These are phyloP conservation scores for Dicycla oo DNA, from an alignment of 2,888 invertebrate genomes.

Conservation along the genomic window DNA sequence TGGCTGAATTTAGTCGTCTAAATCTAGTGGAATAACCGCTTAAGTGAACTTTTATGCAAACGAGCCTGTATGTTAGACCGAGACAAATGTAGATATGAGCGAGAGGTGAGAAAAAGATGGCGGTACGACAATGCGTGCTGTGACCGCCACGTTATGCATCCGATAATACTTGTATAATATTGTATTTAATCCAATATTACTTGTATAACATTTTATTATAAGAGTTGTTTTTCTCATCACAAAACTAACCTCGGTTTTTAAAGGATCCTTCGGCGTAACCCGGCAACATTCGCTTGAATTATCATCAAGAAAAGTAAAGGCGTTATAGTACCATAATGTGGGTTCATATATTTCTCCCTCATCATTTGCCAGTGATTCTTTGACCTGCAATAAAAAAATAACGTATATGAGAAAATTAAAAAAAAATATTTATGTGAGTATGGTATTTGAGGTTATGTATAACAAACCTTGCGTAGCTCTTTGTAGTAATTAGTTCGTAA, in stretches of 20 bases:
- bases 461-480: conserved; percentile 34
- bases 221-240: neutral
- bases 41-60: neutral
- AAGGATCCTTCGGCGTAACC: neutral
- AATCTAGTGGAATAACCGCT: neutral
- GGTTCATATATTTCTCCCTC: conserved; percentile 22
- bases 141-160: neutral
- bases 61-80: neutral
- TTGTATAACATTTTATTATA: too few species aligned
- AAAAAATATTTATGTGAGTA: rapidly evolving
- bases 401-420: neutral
- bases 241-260: conserved; percentile 35
- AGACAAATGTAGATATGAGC: neutral
- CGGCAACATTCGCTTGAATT: conserved; percentile 14
- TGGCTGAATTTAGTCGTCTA: conserved; percentile 10
- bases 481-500: conserved; percentile 35
- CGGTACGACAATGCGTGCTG: neutral
- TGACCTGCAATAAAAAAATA: conserved; percentile 8
- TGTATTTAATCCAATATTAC: too few species aligned
- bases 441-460: neutral
- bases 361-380: conserved; percentile 6
- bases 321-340: conserved; percentile 35
- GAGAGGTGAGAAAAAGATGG: neutral
- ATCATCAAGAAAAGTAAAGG: conserved; percentile 37
- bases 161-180: too few species aligned